A percentile compares a stretch with the other conserved stretches of the same genome.
These are phyloP conservation scores for Pachydiplax longipennis DNA, from an alignment of 2,888 invertebrate species.

Conservation along the genomic window DNA sequence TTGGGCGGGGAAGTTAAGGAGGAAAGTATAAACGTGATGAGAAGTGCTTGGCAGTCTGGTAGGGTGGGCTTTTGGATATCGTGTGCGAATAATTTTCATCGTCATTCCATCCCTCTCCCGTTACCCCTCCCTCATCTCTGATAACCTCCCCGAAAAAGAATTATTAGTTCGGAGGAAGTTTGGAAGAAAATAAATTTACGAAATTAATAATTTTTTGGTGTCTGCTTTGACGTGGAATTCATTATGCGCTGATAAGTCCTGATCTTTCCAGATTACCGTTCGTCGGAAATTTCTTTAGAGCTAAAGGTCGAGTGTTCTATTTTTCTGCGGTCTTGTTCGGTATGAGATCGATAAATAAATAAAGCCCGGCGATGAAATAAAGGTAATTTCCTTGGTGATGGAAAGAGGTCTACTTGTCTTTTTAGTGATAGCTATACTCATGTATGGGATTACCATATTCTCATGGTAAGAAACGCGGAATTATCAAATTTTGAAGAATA, in stretches of 20 bases:
- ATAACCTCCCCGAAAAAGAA: neutral
- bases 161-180: neutral
- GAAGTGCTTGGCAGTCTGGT: neutral
- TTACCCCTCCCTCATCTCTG: neutral
- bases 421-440: too few species aligned
- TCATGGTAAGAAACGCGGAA: too few species aligned
- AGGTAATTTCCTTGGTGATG: too few species aligned
- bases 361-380: neutral
- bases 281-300: neutral
- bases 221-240: slow-evolving; percentile 1
- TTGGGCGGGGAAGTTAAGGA: neutral
- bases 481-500: too few species aligned
- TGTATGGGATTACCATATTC: too few species aligned
- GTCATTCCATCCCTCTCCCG: neutral
- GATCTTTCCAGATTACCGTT: neutral
- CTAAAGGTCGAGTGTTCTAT: neutral
- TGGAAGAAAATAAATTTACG: neutral
- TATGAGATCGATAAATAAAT: neutral
- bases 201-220: neutral
- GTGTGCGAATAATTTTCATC: neutral
- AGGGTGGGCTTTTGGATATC: neutral
- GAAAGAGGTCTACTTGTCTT: too few species aligned
- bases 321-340: neutral
- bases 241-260: neutral
- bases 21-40: neutral